Percentiles rank a stretch among this genome's conserved stretches.
Evolutionary conservation across 2,113 vertebrate species (phyloP).

Genomic region (Tricholaema leucomelas): DNA sequence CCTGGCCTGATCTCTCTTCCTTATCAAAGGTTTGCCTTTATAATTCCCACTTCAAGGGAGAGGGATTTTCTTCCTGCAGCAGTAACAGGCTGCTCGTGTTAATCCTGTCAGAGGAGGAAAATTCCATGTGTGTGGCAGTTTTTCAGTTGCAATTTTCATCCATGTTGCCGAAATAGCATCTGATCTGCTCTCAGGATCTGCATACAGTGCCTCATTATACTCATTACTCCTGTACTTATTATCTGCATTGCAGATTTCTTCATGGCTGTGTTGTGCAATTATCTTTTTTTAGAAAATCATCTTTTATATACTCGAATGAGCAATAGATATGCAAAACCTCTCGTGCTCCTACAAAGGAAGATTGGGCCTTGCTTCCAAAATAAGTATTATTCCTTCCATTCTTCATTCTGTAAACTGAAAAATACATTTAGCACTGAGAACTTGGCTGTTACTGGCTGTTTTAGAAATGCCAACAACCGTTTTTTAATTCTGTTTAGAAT

Average conservation of each 20-base stretch:
- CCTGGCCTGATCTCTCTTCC: not conserved
- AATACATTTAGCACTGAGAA: not conserved
- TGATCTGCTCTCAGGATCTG: slow-evolving; percentile 55
- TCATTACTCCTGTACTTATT: slow-evolving; percentile 73
- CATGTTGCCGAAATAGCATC: slow-evolving; percentile 35
- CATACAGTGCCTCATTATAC: slow-evolving; percentile 65
- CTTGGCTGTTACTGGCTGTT: slow-evolving; percentile 24
- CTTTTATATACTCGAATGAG: slow-evolving; percentile 69
- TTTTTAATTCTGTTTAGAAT: not conserved
- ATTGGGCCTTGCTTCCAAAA: slow-evolving; percentile 49
- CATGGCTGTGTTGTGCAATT: slow-evolving; percentile 70
- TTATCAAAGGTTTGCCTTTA: not conserved
- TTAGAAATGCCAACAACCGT: slow-evolving; percentile 38
- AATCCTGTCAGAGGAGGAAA: not conserved
- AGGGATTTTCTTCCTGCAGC: not conserved
- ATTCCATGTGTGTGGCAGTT: not conserved
- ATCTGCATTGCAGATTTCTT: slow-evolving; percentile 75
- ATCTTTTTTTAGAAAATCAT: slow-evolving; percentile 73
- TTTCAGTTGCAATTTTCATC: slow-evolving; percentile 2
- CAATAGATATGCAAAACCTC: slow-evolving; percentile 61
- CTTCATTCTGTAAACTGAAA: slow-evolving; percentile 39
- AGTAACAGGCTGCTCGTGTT: not conserved
- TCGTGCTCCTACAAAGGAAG: slow-evolving; percentile 32
- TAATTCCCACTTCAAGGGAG: not conserved
- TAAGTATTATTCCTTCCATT: slow-evolving; percentile 46